A percentile compares a stretch with the other conserved stretches of the same genome.
phyloP scores from a whole-genome alignment of 2,113 vertebrate genomes.

The Natator depressus region DNA sequence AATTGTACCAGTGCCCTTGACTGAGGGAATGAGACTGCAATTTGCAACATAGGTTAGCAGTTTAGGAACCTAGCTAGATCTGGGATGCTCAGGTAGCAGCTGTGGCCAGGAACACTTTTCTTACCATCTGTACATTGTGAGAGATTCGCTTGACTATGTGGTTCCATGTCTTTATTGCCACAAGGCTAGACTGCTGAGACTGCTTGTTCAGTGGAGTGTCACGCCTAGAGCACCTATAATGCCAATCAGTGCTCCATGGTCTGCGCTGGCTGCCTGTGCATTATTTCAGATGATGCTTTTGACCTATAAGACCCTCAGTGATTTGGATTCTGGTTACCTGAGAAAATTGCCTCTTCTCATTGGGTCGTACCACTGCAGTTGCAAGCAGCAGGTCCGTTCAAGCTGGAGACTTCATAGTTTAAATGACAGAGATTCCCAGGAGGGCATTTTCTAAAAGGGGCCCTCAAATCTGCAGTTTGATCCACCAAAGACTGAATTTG shows the following conservation, averaged over 20 bases:
- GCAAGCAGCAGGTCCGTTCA: neutral
- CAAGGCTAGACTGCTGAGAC: neutral
- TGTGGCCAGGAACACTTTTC: neutral
- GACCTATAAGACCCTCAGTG: neutral
- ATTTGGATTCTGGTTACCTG: neutral
- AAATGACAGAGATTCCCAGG: neutral
- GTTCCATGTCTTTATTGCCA: rapidly evolving
- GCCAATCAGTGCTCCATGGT: conserved; percentile 14
- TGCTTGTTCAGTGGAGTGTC: neutral
- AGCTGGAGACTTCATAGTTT: conserved; percentile 1
- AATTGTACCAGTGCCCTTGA: neutral
- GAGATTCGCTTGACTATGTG: neutral
- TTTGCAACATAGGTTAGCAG: neutral
- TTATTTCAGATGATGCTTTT: neutral
- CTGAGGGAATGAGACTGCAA: rapidly evolving
- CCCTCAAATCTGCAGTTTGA: neutral
- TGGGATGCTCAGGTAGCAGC: neutral
- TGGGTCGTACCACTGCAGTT: neutral
- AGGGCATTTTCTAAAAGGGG: neutral
- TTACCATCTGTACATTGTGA: neutral
- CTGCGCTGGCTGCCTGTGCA: conserved; percentile 9
- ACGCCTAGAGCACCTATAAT: neutral
- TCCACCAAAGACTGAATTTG: neutral
- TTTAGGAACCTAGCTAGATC: neutral
- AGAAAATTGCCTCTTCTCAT: conserved; percentile 24